phyloP scores from a whole-genome alignment of 2,797 vertebrate species.

The Hafferia zeledoni region DNA sequence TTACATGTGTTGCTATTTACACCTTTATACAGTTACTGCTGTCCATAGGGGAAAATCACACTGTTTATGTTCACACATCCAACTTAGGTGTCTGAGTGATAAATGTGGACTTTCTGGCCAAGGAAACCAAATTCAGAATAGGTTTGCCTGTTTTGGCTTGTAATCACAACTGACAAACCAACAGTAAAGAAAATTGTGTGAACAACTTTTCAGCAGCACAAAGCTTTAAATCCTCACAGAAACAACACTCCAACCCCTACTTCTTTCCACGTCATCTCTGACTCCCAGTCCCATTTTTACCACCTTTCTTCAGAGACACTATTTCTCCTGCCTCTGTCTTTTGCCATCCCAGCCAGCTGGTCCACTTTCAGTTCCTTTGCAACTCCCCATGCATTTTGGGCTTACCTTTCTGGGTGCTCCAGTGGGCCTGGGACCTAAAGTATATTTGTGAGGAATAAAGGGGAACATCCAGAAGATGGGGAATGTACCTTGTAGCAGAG shows the following conservation, averaged over 20 bases:
- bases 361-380: not conserved
- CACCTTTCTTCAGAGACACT: not conserved
- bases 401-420: not conserved
- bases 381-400: not conserved
- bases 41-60: not conserved
- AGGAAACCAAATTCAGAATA: not conserved
- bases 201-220: not conserved
- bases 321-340: not conserved
- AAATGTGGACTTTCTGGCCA: slow-evolving; percentile 8
- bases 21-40: not conserved
- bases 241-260: not conserved
- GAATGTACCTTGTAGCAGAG: not conserved
- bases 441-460: not conserved
- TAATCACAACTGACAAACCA: not conserved
- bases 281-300: not conserved
- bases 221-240: not conserved
- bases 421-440: not conserved
- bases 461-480: not conserved
- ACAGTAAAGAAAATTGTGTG: not conserved
- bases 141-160: not conserved
- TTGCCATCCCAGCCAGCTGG: not conserved
- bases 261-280: not conserved
- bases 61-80: slow-evolving; percentile 26
- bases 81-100: not conserved
- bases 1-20: slow-evolving; percentile 11